A percentile compares a stretch with the other conserved stretches of the same genome.
These are phyloP conservation scores for Philereme vetulata DNA, from an alignment of 2,888 invertebrate genomes.

Conservation along the genomic window DNA sequence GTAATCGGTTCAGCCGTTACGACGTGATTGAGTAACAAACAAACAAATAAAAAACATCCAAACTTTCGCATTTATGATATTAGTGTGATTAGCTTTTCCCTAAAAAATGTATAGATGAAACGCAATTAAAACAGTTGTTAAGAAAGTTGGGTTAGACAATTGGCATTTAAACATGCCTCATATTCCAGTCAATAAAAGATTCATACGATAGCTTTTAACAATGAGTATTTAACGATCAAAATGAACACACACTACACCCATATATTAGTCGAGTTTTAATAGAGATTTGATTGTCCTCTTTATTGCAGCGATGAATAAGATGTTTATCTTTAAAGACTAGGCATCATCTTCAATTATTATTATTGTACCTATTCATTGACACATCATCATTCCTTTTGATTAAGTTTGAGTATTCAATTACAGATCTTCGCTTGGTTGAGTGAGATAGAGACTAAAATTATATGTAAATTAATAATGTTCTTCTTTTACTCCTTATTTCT, in stretches of 20 bases:
- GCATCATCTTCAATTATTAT: constrained; percentile 23
- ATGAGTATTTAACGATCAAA: constrained; percentile 1
- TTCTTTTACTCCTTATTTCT: no score
- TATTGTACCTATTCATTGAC: constrained; percentile 19
- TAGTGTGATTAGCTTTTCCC: no score
- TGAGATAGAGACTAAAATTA: background rate
- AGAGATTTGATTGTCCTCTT: constrained; percentile 47
- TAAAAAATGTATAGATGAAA: no score
- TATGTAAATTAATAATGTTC: no score
- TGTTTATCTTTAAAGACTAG: constrained; percentile 29
- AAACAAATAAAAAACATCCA: no score
- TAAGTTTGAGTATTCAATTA: constrained; percentile 3
- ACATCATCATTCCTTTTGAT: constrained; percentile 3
- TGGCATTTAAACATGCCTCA: background rate
- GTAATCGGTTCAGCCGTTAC: no score
- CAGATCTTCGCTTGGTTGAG: background rate
- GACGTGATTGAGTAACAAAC: no score
- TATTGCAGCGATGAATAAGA: constrained; percentile 39
- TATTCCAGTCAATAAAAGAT: background rate
- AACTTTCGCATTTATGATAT: no score
- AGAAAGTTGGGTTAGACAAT: no score
- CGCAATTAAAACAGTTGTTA: no score
- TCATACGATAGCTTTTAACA: background rate
- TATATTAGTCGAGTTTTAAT: constrained; percentile 21
- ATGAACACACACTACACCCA: constrained; percentile 2